Evolutionary conservation across 2,113 vertebrate species (phyloP), one percentile per base, ranked within the genome.

Genomic region (Typhlomys cinereus): DNA sequence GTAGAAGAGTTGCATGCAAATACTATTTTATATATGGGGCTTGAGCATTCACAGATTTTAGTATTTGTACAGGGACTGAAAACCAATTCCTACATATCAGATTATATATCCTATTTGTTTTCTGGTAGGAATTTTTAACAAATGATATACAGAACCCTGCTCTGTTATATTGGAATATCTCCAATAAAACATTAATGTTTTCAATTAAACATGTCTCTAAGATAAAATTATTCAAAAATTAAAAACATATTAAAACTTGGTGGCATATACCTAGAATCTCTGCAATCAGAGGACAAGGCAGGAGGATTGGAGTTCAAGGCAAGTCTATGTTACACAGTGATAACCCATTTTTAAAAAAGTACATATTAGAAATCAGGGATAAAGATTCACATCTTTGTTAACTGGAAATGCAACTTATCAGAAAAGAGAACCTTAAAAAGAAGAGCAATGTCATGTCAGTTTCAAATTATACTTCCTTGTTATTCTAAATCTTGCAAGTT

Each of bases 181-280:
- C 21, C 20, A 89, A 92, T 80, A 92, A 91, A 94, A 89, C 11
- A 86, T 52, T 52, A 90, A 76, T 81, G 41, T 62, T 54, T 62
- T 92, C 36, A 92, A 90, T 34, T 88, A 94, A 94, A 92, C 20
- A 81, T 52, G 27, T 67, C 23, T 71, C 13, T 81, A 78, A 82
- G 14, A 82, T 74, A 85, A 90, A 85, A 94, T 89, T 88, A 88
- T 75, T 93, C 85, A 81, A 73, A 92, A 85, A 62, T 90, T 67
- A 85, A 94, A 93, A 93, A 10, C 10, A 46, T 21, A 85, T 85
- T 82, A 76, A 46, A 81, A 21, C 13, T 39, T 78, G 21, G n/a
- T 27, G 12, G 21, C 14, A 23, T n/a, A 76, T 21, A 7, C 34
- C 21, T 52, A 13, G 34, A 54, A 76, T 76, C 50, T 21, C 10